Evolutionary conservation across 1,140 invertebrate genomes (phyloP).

Genomic region (Hermatobates lingyangjiaoensis): DNA sequence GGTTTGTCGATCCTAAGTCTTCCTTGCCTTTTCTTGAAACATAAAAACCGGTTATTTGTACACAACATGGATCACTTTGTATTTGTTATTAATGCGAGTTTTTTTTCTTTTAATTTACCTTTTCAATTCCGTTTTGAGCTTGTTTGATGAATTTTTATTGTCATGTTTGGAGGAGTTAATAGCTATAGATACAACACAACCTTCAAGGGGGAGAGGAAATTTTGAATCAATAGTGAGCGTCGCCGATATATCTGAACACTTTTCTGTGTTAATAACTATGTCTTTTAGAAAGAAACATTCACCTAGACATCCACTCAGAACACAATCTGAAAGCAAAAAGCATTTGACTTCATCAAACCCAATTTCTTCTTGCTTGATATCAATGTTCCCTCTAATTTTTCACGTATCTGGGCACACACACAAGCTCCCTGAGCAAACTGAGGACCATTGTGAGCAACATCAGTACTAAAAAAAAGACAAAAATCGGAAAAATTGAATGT

Average conservation of each 20-base stretch:
- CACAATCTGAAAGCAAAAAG: constrained; percentile 11
- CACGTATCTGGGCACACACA: too few relatives aligned
- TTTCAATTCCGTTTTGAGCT: neutral
- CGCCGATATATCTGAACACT: constrained; percentile 7
- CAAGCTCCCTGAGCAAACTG: too few relatives aligned
- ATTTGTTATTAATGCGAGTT: neutral
- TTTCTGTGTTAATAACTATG: constrained; percentile 9
- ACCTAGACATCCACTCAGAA: constrained; percentile 9
- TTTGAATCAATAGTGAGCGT: neutral
- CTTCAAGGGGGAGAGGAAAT: neutral
- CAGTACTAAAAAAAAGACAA: too few relatives aligned
- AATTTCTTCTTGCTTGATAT: too few relatives aligned
- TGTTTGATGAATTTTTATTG: neutral
- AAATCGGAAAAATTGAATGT: too few relatives aligned
- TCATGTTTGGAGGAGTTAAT: constrained; percentile 7
- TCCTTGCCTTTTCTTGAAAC: constrained; percentile 8
- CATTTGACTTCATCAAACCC: neutral
- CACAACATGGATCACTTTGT: too few relatives aligned
- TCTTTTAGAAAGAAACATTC: constrained; percentile 11
- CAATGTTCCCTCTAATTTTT: too few relatives aligned
- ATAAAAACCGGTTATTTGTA: neutral
- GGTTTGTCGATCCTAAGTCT: constrained; percentile 5
- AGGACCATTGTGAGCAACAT: too few relatives aligned
- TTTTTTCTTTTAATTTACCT: neutral
- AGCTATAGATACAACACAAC: constrained; percentile 4